Evolutionary conservation across 1,140 invertebrate genomes (phyloP).

Genomic region (Panagrolaimus sp.): DNA sequence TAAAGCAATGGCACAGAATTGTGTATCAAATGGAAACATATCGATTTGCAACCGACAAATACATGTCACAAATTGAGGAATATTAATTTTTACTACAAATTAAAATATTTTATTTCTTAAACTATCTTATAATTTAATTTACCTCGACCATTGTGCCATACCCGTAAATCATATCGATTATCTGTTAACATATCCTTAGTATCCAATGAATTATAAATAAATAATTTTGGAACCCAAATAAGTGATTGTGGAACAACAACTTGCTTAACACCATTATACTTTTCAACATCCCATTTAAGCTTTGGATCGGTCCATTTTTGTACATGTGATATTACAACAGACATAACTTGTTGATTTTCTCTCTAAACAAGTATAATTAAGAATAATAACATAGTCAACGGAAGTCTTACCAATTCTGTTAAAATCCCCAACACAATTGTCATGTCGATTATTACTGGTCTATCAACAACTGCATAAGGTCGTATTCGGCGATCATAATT

Average conservation of each 20-base stretch:
- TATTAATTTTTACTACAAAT: conserved; percentile 43
- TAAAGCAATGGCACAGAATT: conserved; percentile 54
- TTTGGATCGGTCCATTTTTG: conserved; percentile 41
- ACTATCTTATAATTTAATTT: no score
- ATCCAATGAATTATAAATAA: conserved; percentile 49
- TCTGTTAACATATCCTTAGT: conserved; percentile 53
- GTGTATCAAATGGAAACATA: conserved; percentile 29
- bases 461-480: conserved; percentile 38
- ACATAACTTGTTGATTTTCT: conserved; percentile 45
- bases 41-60: conserved; percentile 36
- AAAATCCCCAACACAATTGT: conserved; percentile 52
- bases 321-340: conserved; percentile 46
- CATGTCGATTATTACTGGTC: conserved; percentile 38
- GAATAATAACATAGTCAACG: background rate
- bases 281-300: conserved; percentile 31
- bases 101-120: no score
- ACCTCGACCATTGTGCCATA: conserved; percentile 34
- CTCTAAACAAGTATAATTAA: conserved; percentile 32
- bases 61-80: conserved; percentile 47
- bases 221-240: conserved; percentile 45
- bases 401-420: conserved; percentile 33
- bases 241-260: conserved; percentile 40
- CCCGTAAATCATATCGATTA: conserved; percentile 44
- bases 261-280: conserved; percentile 30
- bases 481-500: conserved; percentile 46